Percentiles rank a stretch among this genome's conserved stretches.
Conservation (phyloP, 2,888 invertebrate genomes). For the Chaitophorus viminalis region DNA sequence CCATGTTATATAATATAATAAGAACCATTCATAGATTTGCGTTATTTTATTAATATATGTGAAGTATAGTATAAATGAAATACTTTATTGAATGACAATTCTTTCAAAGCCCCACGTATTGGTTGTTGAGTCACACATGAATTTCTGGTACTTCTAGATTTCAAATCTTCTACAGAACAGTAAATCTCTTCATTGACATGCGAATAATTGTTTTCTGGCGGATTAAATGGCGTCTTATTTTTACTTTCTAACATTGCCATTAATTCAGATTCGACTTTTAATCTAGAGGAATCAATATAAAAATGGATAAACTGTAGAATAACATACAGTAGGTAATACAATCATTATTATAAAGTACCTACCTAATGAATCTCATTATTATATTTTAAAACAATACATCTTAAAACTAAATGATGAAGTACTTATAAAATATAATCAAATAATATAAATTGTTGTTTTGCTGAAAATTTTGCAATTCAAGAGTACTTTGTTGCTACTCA, state of each 20-base stretch:
- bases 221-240: conserved; percentile 65
- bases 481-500: too few species aligned
- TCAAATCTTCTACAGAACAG: conserved; percentile 75
- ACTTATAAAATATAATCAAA: too few species aligned
- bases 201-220: conserved; percentile 64
- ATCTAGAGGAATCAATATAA: conserved; percentile 17
- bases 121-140: conserved; percentile 43
- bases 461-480: too few species aligned
- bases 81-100: conserved; percentile 68
- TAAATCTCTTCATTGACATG: conserved; percentile 72
- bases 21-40: conserved; percentile 28
- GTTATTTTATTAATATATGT: conserved; percentile 32
- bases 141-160: conserved; percentile 70
- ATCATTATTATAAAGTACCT: background rate
- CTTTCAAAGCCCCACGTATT: conserved; percentile 68
- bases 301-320: background rate
- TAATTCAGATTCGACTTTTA: conserved; percentile 70
- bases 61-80: conserved; percentile 27
- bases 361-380: background rate
- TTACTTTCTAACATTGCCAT: conserved; percentile 72
- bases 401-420: background rate
- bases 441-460: too few species aligned
- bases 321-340: background rate
- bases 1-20: conserved; percentile 12
- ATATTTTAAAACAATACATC: background rate